phyloP scores from a whole-genome alignment of 2,888 invertebrate genomes.

The Orchesellides sinensis region DNA sequence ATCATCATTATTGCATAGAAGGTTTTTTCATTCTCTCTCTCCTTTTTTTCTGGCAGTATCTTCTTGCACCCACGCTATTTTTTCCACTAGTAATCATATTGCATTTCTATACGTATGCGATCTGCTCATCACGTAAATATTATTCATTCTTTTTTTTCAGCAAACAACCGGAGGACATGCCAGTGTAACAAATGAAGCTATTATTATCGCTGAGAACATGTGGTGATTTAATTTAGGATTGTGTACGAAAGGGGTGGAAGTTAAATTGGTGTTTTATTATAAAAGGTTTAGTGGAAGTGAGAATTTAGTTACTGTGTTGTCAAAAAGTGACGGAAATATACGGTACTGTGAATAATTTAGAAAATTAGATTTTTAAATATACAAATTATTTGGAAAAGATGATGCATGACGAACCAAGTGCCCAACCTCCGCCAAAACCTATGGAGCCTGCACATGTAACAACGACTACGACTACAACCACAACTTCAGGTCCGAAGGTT shows the following conservation, averaged over 20 bases:
- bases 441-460: conserved; percentile 67
- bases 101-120: conserved; percentile 19
- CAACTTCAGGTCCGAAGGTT: conserved; percentile 75
- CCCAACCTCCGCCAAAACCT: conserved; percentile 35
- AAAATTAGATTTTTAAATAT: background rate
- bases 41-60: conserved; percentile 38
- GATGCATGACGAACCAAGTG: conserved; percentile 57
- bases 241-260: conserved; percentile 1
- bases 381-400: conserved; percentile 4
- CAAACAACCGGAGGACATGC: conserved; percentile 4
- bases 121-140: background rate
- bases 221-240: conserved; percentile 40
- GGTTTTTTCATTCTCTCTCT: conserved; percentile 8
- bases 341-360: background rate
- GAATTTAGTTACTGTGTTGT: background rate
- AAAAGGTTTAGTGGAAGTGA: background rate
- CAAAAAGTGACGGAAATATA: background rate
- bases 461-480: conserved; percentile 75
- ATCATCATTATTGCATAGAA: background rate
- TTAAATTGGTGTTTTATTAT: too few species aligned
- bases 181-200: conserved; percentile 24
- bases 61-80: conserved; percentile 57
- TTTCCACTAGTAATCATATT: conserved; percentile 24
- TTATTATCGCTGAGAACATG: conserved; percentile 47
- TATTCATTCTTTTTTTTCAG: background rate